phyloP scores from a whole-genome alignment of 1,140 invertebrate species.

The Aradophagus sp. region DNA sequence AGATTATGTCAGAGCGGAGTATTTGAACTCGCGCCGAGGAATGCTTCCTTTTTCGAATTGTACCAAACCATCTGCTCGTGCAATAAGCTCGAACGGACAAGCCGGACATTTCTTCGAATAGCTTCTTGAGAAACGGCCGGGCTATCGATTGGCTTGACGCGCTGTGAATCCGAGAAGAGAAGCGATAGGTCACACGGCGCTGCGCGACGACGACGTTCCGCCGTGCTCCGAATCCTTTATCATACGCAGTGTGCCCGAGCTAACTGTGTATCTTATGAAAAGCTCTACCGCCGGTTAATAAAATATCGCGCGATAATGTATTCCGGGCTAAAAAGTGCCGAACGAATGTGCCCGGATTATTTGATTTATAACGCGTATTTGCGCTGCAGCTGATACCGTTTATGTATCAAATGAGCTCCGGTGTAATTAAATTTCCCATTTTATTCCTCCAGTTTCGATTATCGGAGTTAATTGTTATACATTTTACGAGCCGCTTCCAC shows the following conservation, averaged over 20 bases:
- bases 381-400: too few relatives aligned
- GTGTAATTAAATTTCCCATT: too few relatives aligned
- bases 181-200: slow-evolving; percentile 43
- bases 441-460: too few relatives aligned
- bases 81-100: slow-evolving; percentile 51
- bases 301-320: slow-evolving; percentile 32
- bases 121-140: slow-evolving; percentile 43
- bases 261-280: slow-evolving; percentile 31
- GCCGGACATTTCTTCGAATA: slow-evolving; percentile 43
- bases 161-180: slow-evolving; percentile 52
- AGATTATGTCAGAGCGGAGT: too few relatives aligned
- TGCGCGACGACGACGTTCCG: slow-evolving; percentile 23
- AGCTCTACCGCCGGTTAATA: slow-evolving; percentile 34
- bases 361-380: too few relatives aligned
- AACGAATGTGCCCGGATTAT: too few relatives aligned
- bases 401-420: too few relatives aligned
- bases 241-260: slow-evolving; percentile 19
- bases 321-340: slow-evolving; percentile 9
- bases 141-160: slow-evolving; percentile 56
- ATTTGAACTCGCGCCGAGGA: slow-evolving; percentile 13
- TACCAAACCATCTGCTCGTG: slow-evolving; percentile 26
- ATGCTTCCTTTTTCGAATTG: slow-evolving; percentile 26
- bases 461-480: too few relatives aligned
- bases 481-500: too few relatives aligned
- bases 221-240: slow-evolving; percentile 50